Conservation (phyloP, 2,888 invertebrate species). For the Lochmaea crataegi region DNA sequence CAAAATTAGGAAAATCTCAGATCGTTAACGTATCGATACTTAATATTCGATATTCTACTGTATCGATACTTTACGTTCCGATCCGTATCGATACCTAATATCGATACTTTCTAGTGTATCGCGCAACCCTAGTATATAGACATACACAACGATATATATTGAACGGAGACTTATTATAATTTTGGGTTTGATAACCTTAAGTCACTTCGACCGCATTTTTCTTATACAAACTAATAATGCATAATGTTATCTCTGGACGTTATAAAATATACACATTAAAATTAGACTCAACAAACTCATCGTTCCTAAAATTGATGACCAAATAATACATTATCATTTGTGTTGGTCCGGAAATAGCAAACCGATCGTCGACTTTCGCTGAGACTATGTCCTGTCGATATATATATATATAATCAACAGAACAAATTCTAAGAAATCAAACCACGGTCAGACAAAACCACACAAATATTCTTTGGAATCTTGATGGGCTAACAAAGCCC, state of each 20-base stretch:
- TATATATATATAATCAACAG: background rate
- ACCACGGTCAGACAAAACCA: background rate
- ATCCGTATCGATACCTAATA: too few species aligned
- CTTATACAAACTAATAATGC: too few species aligned
- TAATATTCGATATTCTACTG: too few species aligned
- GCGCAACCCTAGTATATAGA: too few species aligned
- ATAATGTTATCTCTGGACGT: background rate
- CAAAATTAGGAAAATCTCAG: too few species aligned
- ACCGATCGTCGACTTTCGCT: background rate
- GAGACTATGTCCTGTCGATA: background rate
- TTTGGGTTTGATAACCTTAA: too few species aligned
- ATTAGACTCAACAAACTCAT: background rate
- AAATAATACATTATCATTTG: background rate
- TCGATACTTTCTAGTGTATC: too few species aligned
- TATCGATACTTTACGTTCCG: too few species aligned
- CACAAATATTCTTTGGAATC: background rate
- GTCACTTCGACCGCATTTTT: too few species aligned
- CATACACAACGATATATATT: too few species aligned
- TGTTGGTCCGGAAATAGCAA: background rate
- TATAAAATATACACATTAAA: background rate
- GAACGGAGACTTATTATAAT: too few species aligned
- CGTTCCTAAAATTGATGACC: background rate
- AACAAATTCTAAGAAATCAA: background rate
- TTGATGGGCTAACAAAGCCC: background rate
- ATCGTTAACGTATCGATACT: too few species aligned